Evolutionary conservation across 2,797 vertebrate genomes (phyloP).

Genomic region (Sternotherus odoratus): DNA sequence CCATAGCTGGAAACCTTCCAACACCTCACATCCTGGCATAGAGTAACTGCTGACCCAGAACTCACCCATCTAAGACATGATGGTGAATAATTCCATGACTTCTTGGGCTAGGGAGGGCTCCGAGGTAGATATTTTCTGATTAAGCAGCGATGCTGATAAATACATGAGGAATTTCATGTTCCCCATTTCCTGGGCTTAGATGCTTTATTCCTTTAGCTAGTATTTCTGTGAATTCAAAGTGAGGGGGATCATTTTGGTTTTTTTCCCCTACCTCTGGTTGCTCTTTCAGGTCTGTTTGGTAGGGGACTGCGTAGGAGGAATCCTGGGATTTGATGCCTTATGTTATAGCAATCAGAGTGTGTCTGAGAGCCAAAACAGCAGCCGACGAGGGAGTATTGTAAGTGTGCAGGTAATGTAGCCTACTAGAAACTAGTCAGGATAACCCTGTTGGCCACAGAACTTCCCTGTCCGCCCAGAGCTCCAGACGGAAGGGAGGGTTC

Average conservation of each 20-base stretch:
- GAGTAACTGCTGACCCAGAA: not conserved
- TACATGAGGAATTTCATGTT: not conserved
- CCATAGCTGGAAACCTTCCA: not conserved
- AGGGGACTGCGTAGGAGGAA: conserved; percentile 96
- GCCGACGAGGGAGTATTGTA: conserved; percentile 92
- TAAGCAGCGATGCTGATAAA: not conserved
- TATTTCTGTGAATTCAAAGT: not conserved
- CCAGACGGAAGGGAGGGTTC: not conserved
- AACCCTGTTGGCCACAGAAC: accelerated
- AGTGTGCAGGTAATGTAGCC: conserved; percentile 90
- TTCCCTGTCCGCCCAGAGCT: not conserved
- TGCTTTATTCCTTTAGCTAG: not conserved
- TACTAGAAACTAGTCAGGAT: not conserved
- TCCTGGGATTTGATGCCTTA: conserved; percentile 95
- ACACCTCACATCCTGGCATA: not conserved
- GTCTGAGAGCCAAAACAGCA: conserved; percentile 95
- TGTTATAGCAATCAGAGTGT: conserved; percentile 92
- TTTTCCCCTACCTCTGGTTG: not conserved
- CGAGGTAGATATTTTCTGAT: not conserved
- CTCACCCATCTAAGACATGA: not conserved
- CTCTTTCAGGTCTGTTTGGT: conserved; percentile 92
- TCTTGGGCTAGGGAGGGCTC: not conserved
- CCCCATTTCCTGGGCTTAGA: not conserved
- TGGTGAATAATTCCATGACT: not conserved
- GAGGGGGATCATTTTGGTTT: not conserved